Evolutionary conservation across 2,113 vertebrate genomes (phyloP).

Genomic region (Brachionichthys hirsutus): DNA sequence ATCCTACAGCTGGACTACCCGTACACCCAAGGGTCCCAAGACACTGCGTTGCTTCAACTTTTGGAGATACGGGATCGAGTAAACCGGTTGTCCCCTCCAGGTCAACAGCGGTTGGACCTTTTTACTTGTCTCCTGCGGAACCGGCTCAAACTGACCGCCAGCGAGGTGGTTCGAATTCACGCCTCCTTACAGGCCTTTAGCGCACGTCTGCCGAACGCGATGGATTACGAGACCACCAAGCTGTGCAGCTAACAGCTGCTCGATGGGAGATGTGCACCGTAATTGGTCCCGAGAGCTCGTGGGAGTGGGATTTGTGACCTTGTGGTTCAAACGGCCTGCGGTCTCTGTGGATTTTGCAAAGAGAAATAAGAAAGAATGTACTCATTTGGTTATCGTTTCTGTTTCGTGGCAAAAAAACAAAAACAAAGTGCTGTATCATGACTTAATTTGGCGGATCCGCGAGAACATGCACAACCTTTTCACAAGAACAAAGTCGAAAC

Average conservation of each 20-base stretch:
- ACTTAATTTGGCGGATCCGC: constrained; percentile 19
- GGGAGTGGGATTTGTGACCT: constrained; percentile 16
- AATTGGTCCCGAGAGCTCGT: constrained; percentile 16
- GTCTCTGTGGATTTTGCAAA: constrained; percentile 50
- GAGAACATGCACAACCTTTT: constrained; percentile 51
- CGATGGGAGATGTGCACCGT: constrained; percentile 14
- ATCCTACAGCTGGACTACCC: constrained; percentile 97
- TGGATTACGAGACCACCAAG: constrained; percentile 96
- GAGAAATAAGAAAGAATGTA: constrained; percentile 60
- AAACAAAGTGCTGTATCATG: neutral
- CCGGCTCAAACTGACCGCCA: constrained; percentile 91
- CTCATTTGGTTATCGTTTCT: constrained; percentile 41
- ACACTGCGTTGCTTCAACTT: constrained; percentile 92
- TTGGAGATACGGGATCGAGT: constrained; percentile 94
- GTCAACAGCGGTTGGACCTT: constrained; percentile 89
- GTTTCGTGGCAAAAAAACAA: constrained; percentile 46
- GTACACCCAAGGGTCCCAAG: constrained; percentile 96
- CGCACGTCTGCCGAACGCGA: constrained; percentile 89
- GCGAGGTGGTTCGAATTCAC: constrained; percentile 93
- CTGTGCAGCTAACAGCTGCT: constrained; percentile 92
- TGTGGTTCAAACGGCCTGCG: constrained; percentile 29
- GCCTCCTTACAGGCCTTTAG: constrained; percentile 91
- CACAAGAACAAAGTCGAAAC: constrained; percentile 32
- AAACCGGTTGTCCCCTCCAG: constrained; percentile 91
- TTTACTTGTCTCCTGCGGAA: constrained; percentile 95